Evolutionary conservation across 2,797 vertebrate species (phyloP), one percentile per base, ranked within the genome.

Genomic region (Ptychobarbus kaznakovi): DNA sequence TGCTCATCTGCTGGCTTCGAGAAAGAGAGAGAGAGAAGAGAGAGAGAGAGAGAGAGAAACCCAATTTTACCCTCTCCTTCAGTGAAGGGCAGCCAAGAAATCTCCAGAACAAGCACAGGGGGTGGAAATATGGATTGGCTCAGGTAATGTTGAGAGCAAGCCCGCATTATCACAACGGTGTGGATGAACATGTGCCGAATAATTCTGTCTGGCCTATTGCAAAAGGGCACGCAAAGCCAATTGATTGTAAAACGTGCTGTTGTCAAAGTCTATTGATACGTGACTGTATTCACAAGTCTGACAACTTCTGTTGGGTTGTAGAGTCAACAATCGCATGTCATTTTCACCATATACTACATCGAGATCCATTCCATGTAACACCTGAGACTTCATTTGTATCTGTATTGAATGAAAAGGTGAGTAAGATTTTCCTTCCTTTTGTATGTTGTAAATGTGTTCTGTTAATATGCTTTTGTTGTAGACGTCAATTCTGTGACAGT

Each of bases 61-160:
- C 90, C 82, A 91, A 86, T 93, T 92, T 91, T 81, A 20, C 80
- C 78, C 51, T 46, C 82, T 89, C 93, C 91, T 93, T 92, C 92
- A 78, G 18, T 91, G 92, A 95, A 95, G 93, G 94, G 90, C 94
- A 93, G 86, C 87, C 86, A 87, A 85, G 90, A 88, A 91, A 77
- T 76, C 86, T 87, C 65, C 82, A 82, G 88, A 89, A 83, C 87
- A 90, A 90, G 89, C 85, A 7, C 81, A 83, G 28, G 65, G 46
- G 72, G 81, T 49, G 42, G 53, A 87, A 88, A 86, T 84, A 80
- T 85, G 44, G 40, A 46, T 89, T 75, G 86, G 75, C 53, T 80
- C 56, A 83, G 32, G 77, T 81, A 81, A 89, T 78, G 82, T 63
- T 78, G 73, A 84, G 78, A 75, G 74, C 82, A 74, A 63, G 69